These are phyloP conservation scores for Mycetomoellerius zeteki DNA, from an alignment of 1,140 invertebrate species.

Conservation along the genomic window DNA sequence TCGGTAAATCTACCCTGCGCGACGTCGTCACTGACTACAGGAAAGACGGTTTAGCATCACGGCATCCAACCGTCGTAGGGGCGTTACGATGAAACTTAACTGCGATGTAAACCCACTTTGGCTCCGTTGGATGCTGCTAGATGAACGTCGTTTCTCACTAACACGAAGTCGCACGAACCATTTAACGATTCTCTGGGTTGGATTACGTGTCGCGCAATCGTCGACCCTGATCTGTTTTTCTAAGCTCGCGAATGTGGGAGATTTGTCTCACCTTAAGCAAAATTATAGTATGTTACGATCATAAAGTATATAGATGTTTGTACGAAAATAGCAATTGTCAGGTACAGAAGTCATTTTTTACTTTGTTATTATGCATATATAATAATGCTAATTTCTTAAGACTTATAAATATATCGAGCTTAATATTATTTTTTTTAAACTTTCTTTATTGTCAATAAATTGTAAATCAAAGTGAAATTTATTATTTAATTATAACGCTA, in stretches of 20 bases:
- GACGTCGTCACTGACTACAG: conserved; percentile 54
- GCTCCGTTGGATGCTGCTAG: conserved; percentile 34
- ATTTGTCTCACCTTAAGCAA: conserved; percentile 49
- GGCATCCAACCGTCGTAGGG: conserved; percentile 37
- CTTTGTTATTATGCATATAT: background rate
- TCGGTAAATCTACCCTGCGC: conserved; percentile 76
- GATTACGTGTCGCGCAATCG: conserved; percentile 61
- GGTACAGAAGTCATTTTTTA: background rate
- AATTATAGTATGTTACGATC: background rate
- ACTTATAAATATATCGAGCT: background rate
- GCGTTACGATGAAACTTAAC: conserved; percentile 77
- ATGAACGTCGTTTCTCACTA: conserved; percentile 68
- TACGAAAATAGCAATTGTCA: background rate
- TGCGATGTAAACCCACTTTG: conserved; percentile 78
- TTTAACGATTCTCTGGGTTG: conserved; percentile 67
- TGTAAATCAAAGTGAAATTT: background rate
- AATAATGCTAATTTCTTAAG: background rate
- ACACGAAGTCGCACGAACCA: conserved; percentile 57
- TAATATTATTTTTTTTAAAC: background rate
- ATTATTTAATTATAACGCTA: conserved; percentile 47
- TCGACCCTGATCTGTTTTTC: conserved; percentile 57
- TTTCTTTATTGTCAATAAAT: conserved; percentile 4
- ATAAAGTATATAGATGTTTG: background rate
- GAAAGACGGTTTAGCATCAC: conserved; percentile 67
- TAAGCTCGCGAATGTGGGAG: conserved; percentile 29